A percentile compares a stretch with the other conserved stretches of the same genome.
Evolutionary conservation across 2,888 invertebrate species (phyloP).

Genomic region (Caenorhabditis sp.): DNA sequence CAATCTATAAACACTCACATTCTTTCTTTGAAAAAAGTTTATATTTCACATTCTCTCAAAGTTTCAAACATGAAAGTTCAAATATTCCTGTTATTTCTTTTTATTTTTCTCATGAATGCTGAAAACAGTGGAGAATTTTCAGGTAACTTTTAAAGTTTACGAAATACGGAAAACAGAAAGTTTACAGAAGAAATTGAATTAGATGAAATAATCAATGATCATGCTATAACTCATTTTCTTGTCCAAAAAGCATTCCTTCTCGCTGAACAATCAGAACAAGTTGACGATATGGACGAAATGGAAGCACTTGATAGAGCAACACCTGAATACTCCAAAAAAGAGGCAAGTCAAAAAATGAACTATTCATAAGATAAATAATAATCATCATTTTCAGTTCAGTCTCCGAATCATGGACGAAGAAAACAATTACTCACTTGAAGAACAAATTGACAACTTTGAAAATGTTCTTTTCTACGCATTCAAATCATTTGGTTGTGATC

Average conservation of each 20-base stretch:
- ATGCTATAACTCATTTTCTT: conserved; percentile 9
- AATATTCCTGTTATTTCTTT: too few relatives aligned
- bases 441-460: conserved; percentile 17
- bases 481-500: conserved; percentile 34
- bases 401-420: background rate
- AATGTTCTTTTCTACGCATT: conserved; percentile 25
- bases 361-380: background rate
- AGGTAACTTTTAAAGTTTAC: background rate
- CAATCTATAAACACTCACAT: too few relatives aligned
- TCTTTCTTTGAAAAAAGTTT: too few relatives aligned
- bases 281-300: conserved; percentile 21
- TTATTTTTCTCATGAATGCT: too few relatives aligned
- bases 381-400: conserved; percentile 1
- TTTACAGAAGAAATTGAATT: background rate
- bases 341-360: background rate
- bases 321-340: conserved; percentile 11
- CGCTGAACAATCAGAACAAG: conserved; percentile 4
- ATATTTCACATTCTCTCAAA: too few relatives aligned
- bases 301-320: conserved; percentile 17
- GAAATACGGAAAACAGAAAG: background rate
- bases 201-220: background rate
- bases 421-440: background rate
- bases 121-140: background rate
- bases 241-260: conserved; percentile 19
- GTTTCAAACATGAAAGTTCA: too few relatives aligned